Base-by-base conservation (phyloP, 2,797 vertebrate genomes). In the Gouania willdenowi region DNA sequence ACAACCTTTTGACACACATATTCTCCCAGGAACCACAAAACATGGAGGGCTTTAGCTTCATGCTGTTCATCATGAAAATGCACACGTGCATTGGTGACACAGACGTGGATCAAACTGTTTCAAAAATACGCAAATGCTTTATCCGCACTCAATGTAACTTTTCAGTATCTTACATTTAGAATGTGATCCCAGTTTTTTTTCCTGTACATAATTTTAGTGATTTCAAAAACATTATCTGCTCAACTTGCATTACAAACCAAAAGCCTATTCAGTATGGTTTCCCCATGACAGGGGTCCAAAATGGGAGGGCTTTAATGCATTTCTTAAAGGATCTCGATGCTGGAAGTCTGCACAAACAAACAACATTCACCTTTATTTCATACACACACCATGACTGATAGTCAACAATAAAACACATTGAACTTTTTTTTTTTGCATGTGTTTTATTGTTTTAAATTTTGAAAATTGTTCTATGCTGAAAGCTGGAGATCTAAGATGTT, bases 341-440 rank as follows among this genome's bases (percentile, higher is more conserved):
- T 57, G 38, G 53, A 62, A 65, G 52, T 51, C 60, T 66, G 64
- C 61, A 49, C 6, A n/a, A 14, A 14, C 9, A 26, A 6, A 66
- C 54, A 90, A 34, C 84, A 90, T 27, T 90, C 85, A 43, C 90
- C 88, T n/a, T n/a, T n/a, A n/a, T n/a, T n/a, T n/a, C n/a, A n/a
- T n/a, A n/a, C n/a, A n/a, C n/a, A n/a, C n/a, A n/a, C n/a, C n/a
- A n/a, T n/a, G n/a, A n/a, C n/a, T n/a, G n/a, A n/a, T n/a, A n/a
- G n/a, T n/a, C n/a, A n/a, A n/a, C n/a, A n/a, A n/a, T n/a, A n/a
- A n/a, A n/a, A n/a, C n/a, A n/a, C n/a, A n/a, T n/a, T n/a, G n/a
- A n/a, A n/a, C 32, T 35, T 42, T 36, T 38, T n/a, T 18, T 31
- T 19, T 22, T 13, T 12, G n/a, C n/a, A n/a, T n/a, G n/a, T n/a